Conservation (phyloP, 2,888 invertebrate species). For the Erebia aethiops region DNA sequence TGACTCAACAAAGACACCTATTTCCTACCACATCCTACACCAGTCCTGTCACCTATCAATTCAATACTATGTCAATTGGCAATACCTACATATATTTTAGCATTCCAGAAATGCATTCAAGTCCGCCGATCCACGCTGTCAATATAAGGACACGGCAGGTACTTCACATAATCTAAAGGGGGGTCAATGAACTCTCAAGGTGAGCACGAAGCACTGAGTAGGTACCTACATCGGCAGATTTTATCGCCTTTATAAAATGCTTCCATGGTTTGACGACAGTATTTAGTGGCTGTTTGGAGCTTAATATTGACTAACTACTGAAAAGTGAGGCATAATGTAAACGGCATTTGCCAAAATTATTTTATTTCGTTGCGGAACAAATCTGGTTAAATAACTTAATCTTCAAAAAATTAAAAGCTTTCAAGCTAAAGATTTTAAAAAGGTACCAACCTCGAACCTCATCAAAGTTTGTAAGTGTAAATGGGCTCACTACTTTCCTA, state of each 20-base stretch:
- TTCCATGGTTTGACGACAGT: background rate
- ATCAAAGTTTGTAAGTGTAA: too few species aligned
- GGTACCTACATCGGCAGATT: constrained; percentile 24
- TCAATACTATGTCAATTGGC: background rate
- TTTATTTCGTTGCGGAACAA: too few species aligned
- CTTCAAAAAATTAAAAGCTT: too few species aligned
- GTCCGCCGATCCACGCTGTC: constrained; percentile 32
- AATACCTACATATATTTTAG: constrained; percentile 16
- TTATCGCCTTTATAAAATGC: background rate
- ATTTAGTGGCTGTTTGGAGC: background rate
- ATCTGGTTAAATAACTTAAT: too few species aligned
- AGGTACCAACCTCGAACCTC: too few species aligned
- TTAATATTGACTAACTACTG: too few species aligned
- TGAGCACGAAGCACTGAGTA: constrained; percentile 29
- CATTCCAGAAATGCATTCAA: constrained; percentile 27
- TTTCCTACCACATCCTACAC: background rate
- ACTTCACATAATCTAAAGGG: constrained; percentile 35
- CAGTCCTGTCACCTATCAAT: too few species aligned
- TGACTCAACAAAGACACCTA: too few species aligned
- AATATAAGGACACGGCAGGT: constrained; percentile 40
- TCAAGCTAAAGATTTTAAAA: too few species aligned
- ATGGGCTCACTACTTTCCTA: too few species aligned
- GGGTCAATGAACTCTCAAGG: constrained; percentile 44
- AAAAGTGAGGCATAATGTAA: too few species aligned
- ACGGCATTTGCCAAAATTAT: too few species aligned